Evolutionary conservation across 2,113 vertebrate genomes (phyloP).

Genomic region (Merops nubicus): DNA sequence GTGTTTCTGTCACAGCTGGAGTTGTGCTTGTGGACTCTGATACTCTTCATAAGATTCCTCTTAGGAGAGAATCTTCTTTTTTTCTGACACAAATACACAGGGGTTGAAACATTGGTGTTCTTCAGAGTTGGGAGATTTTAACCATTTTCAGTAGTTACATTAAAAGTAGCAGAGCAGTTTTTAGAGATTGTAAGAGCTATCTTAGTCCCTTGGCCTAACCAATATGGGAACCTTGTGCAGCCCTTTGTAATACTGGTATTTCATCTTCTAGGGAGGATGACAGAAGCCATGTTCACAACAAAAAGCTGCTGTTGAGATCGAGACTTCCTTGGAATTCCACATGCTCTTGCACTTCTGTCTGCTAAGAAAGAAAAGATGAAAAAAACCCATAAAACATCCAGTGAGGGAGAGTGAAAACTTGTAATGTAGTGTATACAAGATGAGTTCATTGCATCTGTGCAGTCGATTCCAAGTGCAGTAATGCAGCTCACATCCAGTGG

Average conservation of each 20-base stretch:
- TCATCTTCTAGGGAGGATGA: not conserved
- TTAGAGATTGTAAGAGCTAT: not conserved
- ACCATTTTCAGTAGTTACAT: not conserved
- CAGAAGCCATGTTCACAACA: not conserved
- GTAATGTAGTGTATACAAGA: not conserved
- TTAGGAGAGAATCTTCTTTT: not conserved
- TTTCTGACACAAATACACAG: not conserved
- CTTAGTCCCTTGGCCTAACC: not conserved
- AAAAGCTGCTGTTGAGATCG: not conserved
- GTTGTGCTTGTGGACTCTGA: not conserved
- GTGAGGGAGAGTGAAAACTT: not conserved
- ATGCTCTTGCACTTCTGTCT: fast-evolving
- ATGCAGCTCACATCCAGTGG: not conserved
- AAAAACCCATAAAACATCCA: no score
- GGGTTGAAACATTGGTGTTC: not conserved
- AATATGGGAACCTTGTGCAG: not conserved
- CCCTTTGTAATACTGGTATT: not conserved
- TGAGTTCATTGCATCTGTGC: not conserved
- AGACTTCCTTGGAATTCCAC: fast-evolving
- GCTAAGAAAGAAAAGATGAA: not conserved
- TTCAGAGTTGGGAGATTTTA: not conserved
- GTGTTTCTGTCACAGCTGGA: not conserved
- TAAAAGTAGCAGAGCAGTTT: not conserved
- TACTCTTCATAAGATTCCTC: not conserved
- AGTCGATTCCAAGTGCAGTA: not conserved